Percentiles rank a stretch among this genome's conserved stretches.
phyloP scores from a whole-genome alignment of 2,888 invertebrate species.

The Netelia virgata region DNA sequence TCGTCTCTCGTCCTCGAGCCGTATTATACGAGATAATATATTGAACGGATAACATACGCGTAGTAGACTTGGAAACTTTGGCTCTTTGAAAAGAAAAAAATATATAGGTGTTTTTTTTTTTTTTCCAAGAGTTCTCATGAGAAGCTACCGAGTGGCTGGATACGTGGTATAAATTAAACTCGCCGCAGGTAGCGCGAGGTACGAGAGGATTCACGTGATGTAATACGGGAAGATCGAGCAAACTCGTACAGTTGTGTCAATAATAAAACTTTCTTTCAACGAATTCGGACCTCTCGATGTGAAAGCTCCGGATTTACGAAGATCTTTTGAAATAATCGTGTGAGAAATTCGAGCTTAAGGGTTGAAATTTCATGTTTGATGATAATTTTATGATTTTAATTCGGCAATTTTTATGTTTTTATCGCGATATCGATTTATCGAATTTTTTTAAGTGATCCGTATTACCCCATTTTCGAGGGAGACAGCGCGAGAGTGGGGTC shows the following conservation, averaged over 20 bases:
- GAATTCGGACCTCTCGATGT: slow-evolving; percentile 27
- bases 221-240: background rate
- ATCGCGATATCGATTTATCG: too few species aligned
- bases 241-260: slow-evolving; percentile 39
- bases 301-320: background rate
- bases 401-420: too few species aligned
- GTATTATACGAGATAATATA: slow-evolving; percentile 30
- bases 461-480: background rate
- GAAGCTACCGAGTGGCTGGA: background rate
- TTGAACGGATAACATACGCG: slow-evolving; percentile 9
- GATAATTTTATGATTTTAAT: too few species aligned
- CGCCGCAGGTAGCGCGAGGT: background rate
- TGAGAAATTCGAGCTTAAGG: too few species aligned
- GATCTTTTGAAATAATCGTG: too few species aligned
- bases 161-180: background rate
- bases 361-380: too few species aligned
- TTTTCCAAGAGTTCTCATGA: background rate
- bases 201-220: background rate
- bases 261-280: slow-evolving; percentile 39
- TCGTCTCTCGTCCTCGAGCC: slow-evolving; percentile 31
- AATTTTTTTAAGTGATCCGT: background rate
- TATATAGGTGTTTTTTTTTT: too few species aligned
- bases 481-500: slow-evolving; percentile 21
- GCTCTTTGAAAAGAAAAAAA: background rate
- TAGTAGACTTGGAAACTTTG: background rate